phyloP scores from a whole-genome alignment of 1,140 invertebrate genomes.

The Leptopilina clavipes region DNA sequence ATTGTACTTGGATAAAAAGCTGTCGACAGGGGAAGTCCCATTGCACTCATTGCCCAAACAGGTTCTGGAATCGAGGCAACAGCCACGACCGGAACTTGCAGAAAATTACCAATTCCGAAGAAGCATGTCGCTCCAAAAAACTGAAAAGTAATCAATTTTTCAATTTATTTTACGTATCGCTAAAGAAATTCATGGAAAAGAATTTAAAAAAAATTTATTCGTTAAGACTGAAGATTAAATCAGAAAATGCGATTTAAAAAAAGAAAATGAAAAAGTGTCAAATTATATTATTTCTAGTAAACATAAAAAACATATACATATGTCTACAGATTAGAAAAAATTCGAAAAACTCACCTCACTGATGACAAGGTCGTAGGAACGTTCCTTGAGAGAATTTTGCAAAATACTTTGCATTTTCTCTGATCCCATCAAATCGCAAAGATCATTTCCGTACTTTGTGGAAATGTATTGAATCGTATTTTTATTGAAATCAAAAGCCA shows the following conservation, averaged over 20 bases:
- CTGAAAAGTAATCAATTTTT: conserved; percentile 4
- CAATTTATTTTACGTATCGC: neutral
- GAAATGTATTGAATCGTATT: conserved; percentile 42
- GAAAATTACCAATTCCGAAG: conserved; percentile 77
- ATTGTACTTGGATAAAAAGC: conserved; percentile 48
- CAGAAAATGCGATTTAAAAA: too few species aligned
- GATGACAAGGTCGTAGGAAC: conserved; percentile 52
- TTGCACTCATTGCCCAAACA: conserved; percentile 77
- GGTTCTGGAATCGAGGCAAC: conserved; percentile 70
- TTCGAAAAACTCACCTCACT: conserved; percentile 51
- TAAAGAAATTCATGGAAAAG: too few species aligned
- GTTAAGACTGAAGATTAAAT: too few species aligned
- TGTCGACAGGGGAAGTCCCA: conserved; percentile 77
- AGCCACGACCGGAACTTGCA: conserved; percentile 78
- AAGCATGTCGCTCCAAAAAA: conserved; percentile 74
- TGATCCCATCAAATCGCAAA: conserved; percentile 51
- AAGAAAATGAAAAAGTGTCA: too few species aligned
- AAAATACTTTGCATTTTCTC: conserved; percentile 51
- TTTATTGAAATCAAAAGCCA: conserved; percentile 35
- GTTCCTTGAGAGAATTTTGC: conserved; percentile 48
- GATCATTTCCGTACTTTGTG: conserved; percentile 46
- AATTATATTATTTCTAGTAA: neutral
- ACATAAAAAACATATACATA: neutral
- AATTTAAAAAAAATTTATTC: too few species aligned
- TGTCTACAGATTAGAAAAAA: too few species aligned